Evolutionary conservation across 2,888 invertebrate genomes (phyloP).

Genomic region (Aporophyla nigra): DNA sequence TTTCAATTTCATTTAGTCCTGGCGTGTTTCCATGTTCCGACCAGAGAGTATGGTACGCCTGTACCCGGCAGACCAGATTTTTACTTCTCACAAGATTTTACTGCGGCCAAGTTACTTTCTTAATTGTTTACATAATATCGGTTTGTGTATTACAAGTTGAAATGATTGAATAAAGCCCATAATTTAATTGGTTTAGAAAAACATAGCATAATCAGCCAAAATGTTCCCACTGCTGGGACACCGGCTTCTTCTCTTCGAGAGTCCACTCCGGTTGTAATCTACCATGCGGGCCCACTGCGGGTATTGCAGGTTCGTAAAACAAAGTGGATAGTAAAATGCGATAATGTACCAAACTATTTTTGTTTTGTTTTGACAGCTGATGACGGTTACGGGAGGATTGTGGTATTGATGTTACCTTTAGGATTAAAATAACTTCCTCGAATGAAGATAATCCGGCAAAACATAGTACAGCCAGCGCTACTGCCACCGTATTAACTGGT

Average conservation of each 20-base stretch:
- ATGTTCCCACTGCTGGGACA: too few relatives aligned
- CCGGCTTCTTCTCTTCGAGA: too few relatives aligned
- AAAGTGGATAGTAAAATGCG: background rate
- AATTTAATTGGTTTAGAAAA: background rate
- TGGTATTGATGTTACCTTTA: background rate
- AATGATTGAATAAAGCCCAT: background rate
- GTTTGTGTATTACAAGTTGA: background rate
- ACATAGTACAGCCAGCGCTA: background rate
- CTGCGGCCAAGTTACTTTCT: background rate
- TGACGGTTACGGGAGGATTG: background rate
- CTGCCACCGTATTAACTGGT: background rate
- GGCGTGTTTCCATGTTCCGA: slow-evolving; percentile 89
- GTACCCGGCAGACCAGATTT: slow-evolving; percentile 41
- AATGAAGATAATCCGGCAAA: background rate
- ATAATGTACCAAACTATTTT: background rate
- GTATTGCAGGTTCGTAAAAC: background rate
- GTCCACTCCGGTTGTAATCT: too few relatives aligned
- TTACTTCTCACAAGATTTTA: slow-evolving; percentile 13
- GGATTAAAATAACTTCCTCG: background rate
- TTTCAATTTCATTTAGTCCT: slow-evolving; percentile 91
- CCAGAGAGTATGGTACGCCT: slow-evolving; percentile 74
- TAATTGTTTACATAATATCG: slow-evolving; percentile 15
- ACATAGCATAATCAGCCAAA: too few relatives aligned
- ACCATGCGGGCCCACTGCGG: too few relatives aligned
- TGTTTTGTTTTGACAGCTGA: background rate